These are phyloP conservation scores for Tenrec ecaudatus DNA, from an alignment of 2,113 vertebrate genomes.

Conservation along the genomic window DNA sequence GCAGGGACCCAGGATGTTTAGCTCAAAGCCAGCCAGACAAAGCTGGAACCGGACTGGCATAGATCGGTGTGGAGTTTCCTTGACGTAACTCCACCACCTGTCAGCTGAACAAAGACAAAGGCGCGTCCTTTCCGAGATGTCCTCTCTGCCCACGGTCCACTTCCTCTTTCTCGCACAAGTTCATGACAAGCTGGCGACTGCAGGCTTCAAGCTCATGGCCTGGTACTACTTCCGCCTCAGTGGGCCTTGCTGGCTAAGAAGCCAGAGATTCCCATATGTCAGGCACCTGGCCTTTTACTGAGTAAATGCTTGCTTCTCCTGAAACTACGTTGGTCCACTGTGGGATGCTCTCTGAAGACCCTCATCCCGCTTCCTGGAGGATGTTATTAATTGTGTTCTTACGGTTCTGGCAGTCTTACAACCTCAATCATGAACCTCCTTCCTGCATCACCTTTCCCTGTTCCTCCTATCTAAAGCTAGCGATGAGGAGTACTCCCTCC, in stretches of 20 bases:
- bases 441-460: not conserved
- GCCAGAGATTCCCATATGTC: too few relatives aligned
- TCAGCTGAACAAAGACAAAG: slow-evolving; percentile 44
- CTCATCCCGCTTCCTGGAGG: not conserved
- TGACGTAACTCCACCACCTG: slow-evolving; percentile 14
- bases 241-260: not conserved
- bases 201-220: not conserved
- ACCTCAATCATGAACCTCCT: not conserved
- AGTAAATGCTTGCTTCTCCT: not conserved
- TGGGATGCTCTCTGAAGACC: not conserved
- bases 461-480: not conserved
- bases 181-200: not conserved
- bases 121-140: not conserved
- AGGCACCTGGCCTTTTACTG: not conserved
- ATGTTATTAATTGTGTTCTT: not conserved
- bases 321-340: not conserved
- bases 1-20: not conserved
- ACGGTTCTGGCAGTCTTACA: not conserved
- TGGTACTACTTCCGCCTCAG: not conserved
- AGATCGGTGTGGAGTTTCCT: not conserved
- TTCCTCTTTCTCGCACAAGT: not conserved
- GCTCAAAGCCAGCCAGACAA: slow-evolving; percentile 7
- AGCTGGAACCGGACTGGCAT: not conserved
- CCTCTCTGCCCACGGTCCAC: not conserved
- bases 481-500: too few relatives aligned